These are phyloP conservation scores for Linhomoeus sp. DNA, from an alignment of 2,888 invertebrate genomes.

Conservation along the genomic window DNA sequence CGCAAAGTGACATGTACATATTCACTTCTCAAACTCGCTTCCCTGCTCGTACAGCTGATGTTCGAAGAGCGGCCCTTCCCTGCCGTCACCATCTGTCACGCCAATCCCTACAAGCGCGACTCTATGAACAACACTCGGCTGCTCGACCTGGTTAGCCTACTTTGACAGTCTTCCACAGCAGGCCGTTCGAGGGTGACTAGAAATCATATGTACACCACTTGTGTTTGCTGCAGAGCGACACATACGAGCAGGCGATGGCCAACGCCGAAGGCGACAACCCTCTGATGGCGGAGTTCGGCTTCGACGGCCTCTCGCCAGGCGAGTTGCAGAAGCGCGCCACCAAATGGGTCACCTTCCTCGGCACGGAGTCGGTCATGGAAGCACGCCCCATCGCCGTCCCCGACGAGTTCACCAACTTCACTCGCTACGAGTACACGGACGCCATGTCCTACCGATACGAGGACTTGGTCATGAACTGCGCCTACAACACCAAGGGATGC, in stretches of 20 bases:
- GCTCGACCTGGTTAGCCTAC: not conserved
- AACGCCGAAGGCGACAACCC: no score
- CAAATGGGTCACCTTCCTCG: not conserved
- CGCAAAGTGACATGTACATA: no score
- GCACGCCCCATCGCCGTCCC: not conserved
- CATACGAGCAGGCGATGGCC: no score
- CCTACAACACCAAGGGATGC: constrained; percentile 19
- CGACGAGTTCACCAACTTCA: no score
- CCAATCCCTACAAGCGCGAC: constrained; percentile 19
- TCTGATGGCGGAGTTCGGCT: not conserved
- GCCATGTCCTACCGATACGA: constrained; percentile 13
- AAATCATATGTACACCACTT: no score
- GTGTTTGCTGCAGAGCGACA: not conserved
- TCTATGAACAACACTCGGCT: not conserved
- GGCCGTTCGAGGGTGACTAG: no score
- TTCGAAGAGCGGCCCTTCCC: constrained; percentile 20
- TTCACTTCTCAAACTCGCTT: no score
- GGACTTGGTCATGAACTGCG: constrained; percentile 20
- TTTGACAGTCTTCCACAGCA: no score
- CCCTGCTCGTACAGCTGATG: no score
- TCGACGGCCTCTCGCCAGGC: not conserved
- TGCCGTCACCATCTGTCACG: constrained; percentile 21
- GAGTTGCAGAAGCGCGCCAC: not conserved
- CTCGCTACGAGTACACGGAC: no score
- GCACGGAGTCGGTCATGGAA: not conserved